phyloP scores from a whole-genome alignment of 2,888 invertebrate species.

The Meloe dianella region DNA sequence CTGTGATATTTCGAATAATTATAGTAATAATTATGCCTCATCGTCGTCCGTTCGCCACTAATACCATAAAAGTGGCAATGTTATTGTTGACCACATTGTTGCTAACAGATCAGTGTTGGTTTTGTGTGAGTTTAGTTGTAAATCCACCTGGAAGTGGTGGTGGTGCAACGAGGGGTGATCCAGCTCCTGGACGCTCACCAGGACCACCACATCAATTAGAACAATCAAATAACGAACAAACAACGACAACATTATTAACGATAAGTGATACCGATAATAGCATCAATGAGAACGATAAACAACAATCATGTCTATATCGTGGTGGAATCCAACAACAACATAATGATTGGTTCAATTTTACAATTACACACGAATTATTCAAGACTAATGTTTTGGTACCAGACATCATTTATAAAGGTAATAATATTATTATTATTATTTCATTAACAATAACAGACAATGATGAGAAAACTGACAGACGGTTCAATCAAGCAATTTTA shows the following conservation, averaged over 20 bases:
- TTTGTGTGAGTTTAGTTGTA: conserved; percentile 39
- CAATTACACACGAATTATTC: conserved; percentile 63
- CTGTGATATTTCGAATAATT: conserved; percentile 13
- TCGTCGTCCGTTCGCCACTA: conserved; percentile 1
- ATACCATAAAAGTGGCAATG: conserved; percentile 13
- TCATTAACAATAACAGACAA: background rate
- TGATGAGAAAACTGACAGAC: background rate
- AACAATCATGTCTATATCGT: conserved; percentile 7
- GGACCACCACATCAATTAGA: conserved; percentile 61
- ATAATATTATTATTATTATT: conserved; percentile 18
- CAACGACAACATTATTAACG: conserved; percentile 25
- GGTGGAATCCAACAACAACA: conserved; percentile 31
- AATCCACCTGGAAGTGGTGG: conserved; percentile 50
- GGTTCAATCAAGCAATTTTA: background rate
- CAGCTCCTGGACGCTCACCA: conserved; percentile 71
- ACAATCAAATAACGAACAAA: conserved; percentile 21
- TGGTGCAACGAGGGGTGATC: conserved; percentile 65
- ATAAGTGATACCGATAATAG: conserved; percentile 26
- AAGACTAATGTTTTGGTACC: conserved; percentile 61
- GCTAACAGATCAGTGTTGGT: conserved; percentile 19
- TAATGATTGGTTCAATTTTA: conserved; percentile 62
- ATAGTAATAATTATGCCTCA: conserved; percentile 1
- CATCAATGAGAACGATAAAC: conserved; percentile 17
- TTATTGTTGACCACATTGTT: conserved; percentile 21
- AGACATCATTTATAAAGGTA: conserved; percentile 66